These are phyloP conservation scores for Eulemur rubriventer DNA, from an alignment of 2,797 vertebrate species.

Conservation along the genomic window DNA sequence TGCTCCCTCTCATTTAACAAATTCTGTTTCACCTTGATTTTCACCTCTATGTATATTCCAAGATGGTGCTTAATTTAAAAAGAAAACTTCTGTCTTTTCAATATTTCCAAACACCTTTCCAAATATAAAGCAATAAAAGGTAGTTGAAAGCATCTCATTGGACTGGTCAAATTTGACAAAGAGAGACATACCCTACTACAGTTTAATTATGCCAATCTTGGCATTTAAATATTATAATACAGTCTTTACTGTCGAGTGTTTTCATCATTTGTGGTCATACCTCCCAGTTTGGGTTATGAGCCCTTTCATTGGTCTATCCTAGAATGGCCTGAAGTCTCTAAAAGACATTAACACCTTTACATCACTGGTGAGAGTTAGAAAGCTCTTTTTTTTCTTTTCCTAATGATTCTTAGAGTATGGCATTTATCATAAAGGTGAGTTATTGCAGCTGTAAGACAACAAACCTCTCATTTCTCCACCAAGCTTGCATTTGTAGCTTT, in stretches of 20 bases:
- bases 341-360: background rate
- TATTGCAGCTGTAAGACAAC: background rate
- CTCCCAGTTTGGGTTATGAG: background rate
- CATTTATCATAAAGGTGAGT: background rate
- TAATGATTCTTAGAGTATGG: background rate
- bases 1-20: background rate
- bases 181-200: background rate
- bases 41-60: background rate
- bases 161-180: background rate
- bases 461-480: background rate
- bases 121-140: background rate
- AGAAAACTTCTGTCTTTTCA: background rate
- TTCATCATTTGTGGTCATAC: background rate
- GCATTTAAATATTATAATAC: background rate
- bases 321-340: background rate
- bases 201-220: background rate
- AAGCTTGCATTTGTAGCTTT: slow-evolving; percentile 14
- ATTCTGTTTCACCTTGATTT: background rate
- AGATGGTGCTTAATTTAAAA: background rate
- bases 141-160: background rate
- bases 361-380: background rate
- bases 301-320: background rate
- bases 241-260: background rate
- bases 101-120: background rate
- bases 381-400: background rate